phyloP scores from a whole-genome alignment of 2,888 invertebrate species.

The Phyllotreta cruciferae region DNA sequence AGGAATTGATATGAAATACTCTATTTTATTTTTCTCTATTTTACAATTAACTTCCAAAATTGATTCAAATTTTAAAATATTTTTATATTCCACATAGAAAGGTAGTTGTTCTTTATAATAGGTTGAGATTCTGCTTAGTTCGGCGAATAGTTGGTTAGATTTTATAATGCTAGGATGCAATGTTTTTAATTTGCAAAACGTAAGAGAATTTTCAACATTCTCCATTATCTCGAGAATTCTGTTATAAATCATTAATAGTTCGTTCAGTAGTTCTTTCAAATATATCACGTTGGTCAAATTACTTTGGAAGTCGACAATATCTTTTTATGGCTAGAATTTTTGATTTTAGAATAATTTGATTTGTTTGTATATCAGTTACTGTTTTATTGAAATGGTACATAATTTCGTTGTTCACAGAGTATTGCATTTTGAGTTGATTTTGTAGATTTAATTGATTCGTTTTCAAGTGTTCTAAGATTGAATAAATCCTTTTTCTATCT shows the following conservation, averaged over 20 bases:
- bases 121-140: constrained; percentile 26
- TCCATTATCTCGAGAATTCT: not conserved
- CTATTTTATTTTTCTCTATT: constrained; percentile 23
- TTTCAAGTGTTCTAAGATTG: not conserved
- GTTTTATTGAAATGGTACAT: not conserved
- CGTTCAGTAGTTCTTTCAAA: constrained; percentile 1
- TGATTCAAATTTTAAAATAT: constrained; percentile 27
- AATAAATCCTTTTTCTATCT: not conserved
- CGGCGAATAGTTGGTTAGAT: constrained; percentile 22
- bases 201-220: constrained; percentile 29
- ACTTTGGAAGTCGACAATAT: not conserved
- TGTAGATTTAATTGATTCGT: not conserved
- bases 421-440: too few species aligned
- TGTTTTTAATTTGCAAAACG: constrained; percentile 32
- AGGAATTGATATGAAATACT: constrained; percentile 32
- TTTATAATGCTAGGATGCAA: constrained; percentile 32
- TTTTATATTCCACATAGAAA: constrained; percentile 25
- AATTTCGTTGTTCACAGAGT: not conserved
- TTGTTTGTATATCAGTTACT: not conserved
- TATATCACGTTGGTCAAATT: not conserved
- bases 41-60: constrained; percentile 28
- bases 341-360: not conserved
- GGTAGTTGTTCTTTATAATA: constrained; percentile 29
- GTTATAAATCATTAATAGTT: not conserved
- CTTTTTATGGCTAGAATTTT: constrained; percentile 2